These are phyloP conservation scores for Tyto alba DNA, from an alignment of 2,113 vertebrate genomes.

Conservation along the genomic window DNA sequence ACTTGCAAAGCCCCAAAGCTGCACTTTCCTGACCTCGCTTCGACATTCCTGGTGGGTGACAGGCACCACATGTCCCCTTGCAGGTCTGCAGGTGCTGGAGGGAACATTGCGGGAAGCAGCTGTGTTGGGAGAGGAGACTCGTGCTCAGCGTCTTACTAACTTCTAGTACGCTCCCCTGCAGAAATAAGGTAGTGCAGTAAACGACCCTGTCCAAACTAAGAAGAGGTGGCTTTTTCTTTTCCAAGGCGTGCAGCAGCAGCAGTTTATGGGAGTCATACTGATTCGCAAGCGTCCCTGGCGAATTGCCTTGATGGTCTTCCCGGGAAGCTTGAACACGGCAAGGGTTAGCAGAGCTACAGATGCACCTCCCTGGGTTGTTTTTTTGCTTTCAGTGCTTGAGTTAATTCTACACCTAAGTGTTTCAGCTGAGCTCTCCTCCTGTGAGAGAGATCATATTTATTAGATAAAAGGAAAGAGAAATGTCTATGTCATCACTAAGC, in stretches of 20 bases:
- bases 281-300: not conserved
- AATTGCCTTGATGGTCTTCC: not conserved
- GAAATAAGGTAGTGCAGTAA: accelerated
- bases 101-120: accelerated
- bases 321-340: not conserved
- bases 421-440: not conserved
- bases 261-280: not conserved
- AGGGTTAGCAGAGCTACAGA: not conserved
- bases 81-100: not conserved
- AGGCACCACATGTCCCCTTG: not conserved
- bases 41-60: not conserved
- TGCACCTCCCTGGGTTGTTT: not conserved
- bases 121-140: not conserved
- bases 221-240: not conserved
- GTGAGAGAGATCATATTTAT: not conserved
- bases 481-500: not conserved
- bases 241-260: not conserved
- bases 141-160: not conserved
- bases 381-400: not conserved
- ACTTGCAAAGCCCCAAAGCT: not conserved
- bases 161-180: not conserved
- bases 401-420: not conserved
- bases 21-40: not conserved
- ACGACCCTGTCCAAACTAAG: not conserved
- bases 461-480: not conserved